Evolutionary conservation across 2,797 vertebrate genomes (phyloP).

Genomic region (Mastacembelus armatus): DNA sequence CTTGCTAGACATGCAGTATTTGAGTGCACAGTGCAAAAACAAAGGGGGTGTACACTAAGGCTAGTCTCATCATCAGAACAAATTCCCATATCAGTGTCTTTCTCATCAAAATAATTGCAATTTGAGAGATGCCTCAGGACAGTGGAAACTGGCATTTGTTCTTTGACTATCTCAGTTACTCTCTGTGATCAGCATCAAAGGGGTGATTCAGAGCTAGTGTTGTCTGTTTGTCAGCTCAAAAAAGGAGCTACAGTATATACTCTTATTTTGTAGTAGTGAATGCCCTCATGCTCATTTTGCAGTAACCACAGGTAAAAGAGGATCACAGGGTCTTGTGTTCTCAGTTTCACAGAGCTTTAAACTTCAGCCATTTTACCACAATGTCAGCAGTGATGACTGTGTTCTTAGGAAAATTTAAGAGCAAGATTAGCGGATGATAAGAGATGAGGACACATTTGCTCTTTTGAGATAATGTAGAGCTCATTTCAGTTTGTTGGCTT

Average conservation of each 20-base stretch:
- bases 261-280: conserved; percentile 8
- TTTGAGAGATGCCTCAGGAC: conserved; percentile 12
- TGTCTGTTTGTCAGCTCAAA: conserved; percentile 6
- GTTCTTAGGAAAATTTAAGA: conserved; percentile 1
- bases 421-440: conserved; percentile 22
- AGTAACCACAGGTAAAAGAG: conserved; percentile 22
- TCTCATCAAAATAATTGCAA: no score
- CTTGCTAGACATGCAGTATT: neutral
- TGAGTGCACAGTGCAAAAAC: conserved; percentile 2
- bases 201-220: conserved; percentile 17
- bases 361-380: conserved; percentile 17
- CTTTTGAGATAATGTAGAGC: conserved; percentile 12
- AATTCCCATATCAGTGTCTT: no score
- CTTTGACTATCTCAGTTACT: conserved; percentile 9
- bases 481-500: conserved; percentile 6
- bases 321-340: conserved; percentile 31
- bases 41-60: conserved; percentile 1
- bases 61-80: conserved; percentile 3
- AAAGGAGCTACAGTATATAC: conserved; percentile 6
- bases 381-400: conserved; percentile 29
- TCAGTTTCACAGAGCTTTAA: conserved; percentile 8
- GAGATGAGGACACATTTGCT: conserved; percentile 20
- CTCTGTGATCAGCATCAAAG: conserved; percentile 29
- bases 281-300: neutral
- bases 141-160: no score